These are phyloP conservation scores for Ptyas mucosa DNA, from an alignment of 2,113 vertebrate genomes.

Conservation along the genomic window DNA sequence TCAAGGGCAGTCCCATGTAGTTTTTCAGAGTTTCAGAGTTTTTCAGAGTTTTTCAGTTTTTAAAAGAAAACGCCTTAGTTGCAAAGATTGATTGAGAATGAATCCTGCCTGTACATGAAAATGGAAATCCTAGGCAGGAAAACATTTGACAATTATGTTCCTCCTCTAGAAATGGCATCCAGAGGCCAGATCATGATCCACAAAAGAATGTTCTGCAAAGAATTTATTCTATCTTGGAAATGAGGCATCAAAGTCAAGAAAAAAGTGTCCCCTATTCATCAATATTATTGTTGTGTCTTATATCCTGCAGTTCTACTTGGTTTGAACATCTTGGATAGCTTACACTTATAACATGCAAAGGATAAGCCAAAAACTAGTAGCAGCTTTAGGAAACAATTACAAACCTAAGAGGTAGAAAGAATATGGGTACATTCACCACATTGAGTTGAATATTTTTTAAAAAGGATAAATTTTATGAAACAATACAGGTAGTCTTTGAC, in stretches of 20 bases:
- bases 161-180: neutral
- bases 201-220: neutral
- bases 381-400: neutral
- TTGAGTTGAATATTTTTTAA: neutral
- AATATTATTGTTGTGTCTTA: neutral
- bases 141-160: neutral
- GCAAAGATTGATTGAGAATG: neutral
- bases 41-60: neutral
- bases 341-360: neutral
- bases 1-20: too few species aligned
- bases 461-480: neutral
- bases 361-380: neutral
- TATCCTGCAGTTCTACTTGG: neutral
- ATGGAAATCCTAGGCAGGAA: neutral
- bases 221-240: neutral
- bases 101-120: neutral
- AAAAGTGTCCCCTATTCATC: neutral
- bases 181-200: neutral
- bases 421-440: neutral
- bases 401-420: neutral
- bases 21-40: too few species aligned
- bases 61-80: neutral
- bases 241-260: neutral
- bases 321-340: neutral
- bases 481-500: too few species aligned